Evolutionary conservation across 2,888 invertebrate genomes (phyloP), one percentile per base, ranked within the genome.

Genomic region (Nemotelus nigrinus): DNA sequence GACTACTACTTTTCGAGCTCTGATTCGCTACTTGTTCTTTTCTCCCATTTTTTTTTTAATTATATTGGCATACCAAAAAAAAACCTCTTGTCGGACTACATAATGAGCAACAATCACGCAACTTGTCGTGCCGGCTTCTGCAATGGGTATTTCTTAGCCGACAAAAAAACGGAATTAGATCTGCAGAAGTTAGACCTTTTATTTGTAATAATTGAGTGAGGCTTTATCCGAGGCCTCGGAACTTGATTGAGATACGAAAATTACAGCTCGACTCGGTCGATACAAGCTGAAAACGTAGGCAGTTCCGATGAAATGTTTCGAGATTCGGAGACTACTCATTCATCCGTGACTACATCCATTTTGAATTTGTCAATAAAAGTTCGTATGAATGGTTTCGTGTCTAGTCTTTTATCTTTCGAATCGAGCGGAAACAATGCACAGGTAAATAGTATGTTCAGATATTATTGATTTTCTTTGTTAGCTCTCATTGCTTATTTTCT

Each of bases 101-200:
- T 72, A 72, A 58, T 58, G 57, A 72, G 48, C 58, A 53, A 41
- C 57, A 72, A 72, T 72, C 58, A 74, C 60, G 63, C 63, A 43
- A 74, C 60, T 45, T 44, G 58, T 25, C 25, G 44, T 72, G 47
- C 58, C 71, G 45, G 57, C 39, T 70, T 10, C 70, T 25, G 39
- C 6, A 68, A 5, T 55, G 10, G 43, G 5, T 5, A 72, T n/a
- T 72, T 44, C 65, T 65, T 45, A 45, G 65, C 8, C 65, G 47
- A 65, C 44, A 65, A 45, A 65, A 65, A 25, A 25, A 25, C 25
- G 45, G 47, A 39, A 65, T 65, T 65, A 25, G 65, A 47, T 65
- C 41, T 65, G 6, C 10, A 47, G 47, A 65, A 65, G 45, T 65
- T 65, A 47, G 65, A 7, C 65, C 65, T 65, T 65, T 65, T 65